Percentiles rank a stretch among this genome's conserved stretches.
phyloP scores from a whole-genome alignment of 2,113 vertebrate genomes.

The Pseudorectes ferrugineus region DNA sequence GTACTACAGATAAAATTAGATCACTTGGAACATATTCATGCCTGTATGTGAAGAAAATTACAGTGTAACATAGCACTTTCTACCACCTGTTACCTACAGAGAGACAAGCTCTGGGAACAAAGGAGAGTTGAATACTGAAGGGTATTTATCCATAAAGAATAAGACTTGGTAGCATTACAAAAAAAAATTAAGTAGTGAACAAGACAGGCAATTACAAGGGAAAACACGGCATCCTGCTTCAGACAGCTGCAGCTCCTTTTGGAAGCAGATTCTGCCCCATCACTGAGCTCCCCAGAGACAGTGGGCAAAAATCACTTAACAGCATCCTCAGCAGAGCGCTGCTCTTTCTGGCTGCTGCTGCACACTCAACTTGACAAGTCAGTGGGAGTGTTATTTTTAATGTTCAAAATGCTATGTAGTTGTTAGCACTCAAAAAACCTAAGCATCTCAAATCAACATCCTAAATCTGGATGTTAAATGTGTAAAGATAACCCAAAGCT shows the following conservation, averaged over 20 bases:
- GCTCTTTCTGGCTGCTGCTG: neutral
- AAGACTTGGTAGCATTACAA: neutral
- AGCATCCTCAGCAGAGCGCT: neutral
- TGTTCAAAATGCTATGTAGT: neutral
- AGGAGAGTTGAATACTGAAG: neutral
- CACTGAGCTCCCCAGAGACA: neutral
- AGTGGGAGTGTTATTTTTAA: neutral
- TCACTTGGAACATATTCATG: neutral
- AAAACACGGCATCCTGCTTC: neutral
- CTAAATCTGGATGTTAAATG: neutral
- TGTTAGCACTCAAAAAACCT: neutral
- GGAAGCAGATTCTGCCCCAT: neutral
- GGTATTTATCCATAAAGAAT: neutral
- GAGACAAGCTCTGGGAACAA: neutral
- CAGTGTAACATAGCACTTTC: neutral
- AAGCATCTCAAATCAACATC: neutral
- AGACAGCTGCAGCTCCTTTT: neutral
- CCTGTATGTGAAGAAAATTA: neutral
- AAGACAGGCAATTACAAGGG: neutral
- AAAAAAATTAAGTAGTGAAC: neutral
- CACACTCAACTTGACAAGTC: neutral
- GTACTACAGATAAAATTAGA: neutral
- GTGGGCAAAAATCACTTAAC: neutral
- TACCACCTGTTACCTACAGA: neutral
- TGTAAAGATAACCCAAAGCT: neutral